Evolutionary conservation across 35 echinoderm and acorn worm species (phyloP), one percentile per base, ranked within the genome.

Genomic region (Acanthaster planci): DNA sequence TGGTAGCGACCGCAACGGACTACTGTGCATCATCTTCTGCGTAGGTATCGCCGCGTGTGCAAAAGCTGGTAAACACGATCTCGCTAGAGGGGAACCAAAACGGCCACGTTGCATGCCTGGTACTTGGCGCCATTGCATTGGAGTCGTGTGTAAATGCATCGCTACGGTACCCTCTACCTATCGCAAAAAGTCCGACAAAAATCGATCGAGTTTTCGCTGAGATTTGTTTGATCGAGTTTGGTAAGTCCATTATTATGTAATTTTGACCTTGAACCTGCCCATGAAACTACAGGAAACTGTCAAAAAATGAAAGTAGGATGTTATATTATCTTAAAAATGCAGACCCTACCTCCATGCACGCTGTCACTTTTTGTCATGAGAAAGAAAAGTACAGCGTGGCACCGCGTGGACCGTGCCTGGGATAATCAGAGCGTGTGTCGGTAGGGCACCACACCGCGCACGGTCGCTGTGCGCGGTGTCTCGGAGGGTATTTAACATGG

Each of bases 1-100:
- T 47, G 12, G 42, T 47, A 47, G 42, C 23, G 52, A 51, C 31
- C 79, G 19, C 26, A 50, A 21, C 2, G 52, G 47, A 39, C 52
- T 81, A 52, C 52, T 81, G 79, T 23, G 12, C 39, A 81, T 47
- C 52, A 39, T 7, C 12, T 51, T 32, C 38, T 51, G 52, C 39
- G 79, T 19, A 81, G 31, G 15, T 32, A 51, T 40, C 23, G 37
- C 35, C 23, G 40, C 30, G 79, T 81, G 37, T 38, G 51, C 55
- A 34, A 27, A 55, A 52, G 59, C 16, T 44, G 39, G 76, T 78
- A 78, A 78, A 32, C 35, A 21, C 76, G 76, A 38, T 78, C 76
- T 78, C 35, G 39, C 34, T 5, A 38, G 76, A 78, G 21, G 2
- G 8, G 32, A 60, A 7, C 5, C 5, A 5, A 7, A 7, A 18